Conservation (phyloP, 2,888 invertebrate genomes). For the Cephus pygmeus region DNA sequence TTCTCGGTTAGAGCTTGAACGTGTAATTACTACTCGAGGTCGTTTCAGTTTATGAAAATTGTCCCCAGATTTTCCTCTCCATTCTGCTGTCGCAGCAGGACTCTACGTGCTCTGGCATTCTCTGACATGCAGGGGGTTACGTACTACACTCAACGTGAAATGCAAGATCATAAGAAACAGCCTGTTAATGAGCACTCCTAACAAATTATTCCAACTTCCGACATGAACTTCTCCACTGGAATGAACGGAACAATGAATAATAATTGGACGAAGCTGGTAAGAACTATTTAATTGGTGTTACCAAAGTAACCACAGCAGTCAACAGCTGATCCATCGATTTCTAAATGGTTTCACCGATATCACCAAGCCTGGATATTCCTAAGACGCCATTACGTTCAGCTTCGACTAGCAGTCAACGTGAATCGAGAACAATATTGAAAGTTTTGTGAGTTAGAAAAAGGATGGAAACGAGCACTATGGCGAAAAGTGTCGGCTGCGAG, state of each 20-base stretch:
- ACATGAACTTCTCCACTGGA: background rate
- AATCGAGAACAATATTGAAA: background rate
- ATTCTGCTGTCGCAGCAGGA: background rate
- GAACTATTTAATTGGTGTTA: background rate
- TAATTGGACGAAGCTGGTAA: slow-evolving; percentile 4
- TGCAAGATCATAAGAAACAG: background rate
- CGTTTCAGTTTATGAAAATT: background rate
- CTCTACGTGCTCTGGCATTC: background rate
- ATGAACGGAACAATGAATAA: background rate
- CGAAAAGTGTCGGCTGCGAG: background rate
- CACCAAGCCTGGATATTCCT: background rate
- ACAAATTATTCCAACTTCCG: background rate
- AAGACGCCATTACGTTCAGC: background rate
- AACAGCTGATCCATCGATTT: background rate
- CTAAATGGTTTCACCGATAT: slow-evolving; percentile 2
- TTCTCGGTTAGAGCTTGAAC: background rate
- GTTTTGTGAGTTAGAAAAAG: background rate
- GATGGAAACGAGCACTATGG: background rate
- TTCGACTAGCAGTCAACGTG: background rate
- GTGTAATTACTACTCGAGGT: background rate
- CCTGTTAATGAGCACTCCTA: background rate
- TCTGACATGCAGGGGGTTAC: background rate
- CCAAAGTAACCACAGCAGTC: background rate
- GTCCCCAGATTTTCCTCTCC: background rate
- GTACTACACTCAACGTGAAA: background rate